Base-by-base conservation (phyloP, 2,888 invertebrate genomes). In the Oligia fasciuncula region DNA sequence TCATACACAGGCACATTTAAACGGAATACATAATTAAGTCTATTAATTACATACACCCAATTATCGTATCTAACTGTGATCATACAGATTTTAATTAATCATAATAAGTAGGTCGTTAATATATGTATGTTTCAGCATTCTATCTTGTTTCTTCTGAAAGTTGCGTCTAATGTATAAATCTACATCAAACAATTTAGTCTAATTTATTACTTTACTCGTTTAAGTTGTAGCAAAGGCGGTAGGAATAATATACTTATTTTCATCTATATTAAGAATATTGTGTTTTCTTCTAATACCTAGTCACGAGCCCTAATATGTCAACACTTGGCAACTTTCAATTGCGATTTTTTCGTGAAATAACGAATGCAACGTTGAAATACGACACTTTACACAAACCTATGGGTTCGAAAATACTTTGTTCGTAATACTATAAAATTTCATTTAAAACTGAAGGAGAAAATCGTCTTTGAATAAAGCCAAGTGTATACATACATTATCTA, bases 11-110 rank as follows among this genome's bases (percentile, higher is more conserved):
- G n/a, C 43, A 72, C 40, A 65, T 72, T 77, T 57, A 46, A 69
- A 77, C 46, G 17, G 63, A 73, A 78, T 73, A 70, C 49, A n/a
- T 73, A 70, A 82, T 73, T 70, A 73, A 66, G 23, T 57, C 60
- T 83, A 82, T 73, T 82, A 79, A 73, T 79, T 66, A 73, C 23
- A 62, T 57, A 62, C 11, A 46, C 14, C 1, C 57, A 70, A 83
- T 83, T 73, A 62, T 63, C 66, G 40, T 67, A 62, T 77, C 57
- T 77, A 60, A 70, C 40, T 63, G 40, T 67, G 19, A 71, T 76
- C 29, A 81, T 51, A 76, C 19, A 40, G 71, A 23, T 62, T 81
- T 81, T 71, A 77, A 76, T 62, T 70, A 76, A 70, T 66, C n/a
- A 54, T 62, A 46, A 46, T 46, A 11, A 60, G 57, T 57, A 43